Conservation (phyloP, 1,140 invertebrate genomes). For the Battus philenor region DNA sequence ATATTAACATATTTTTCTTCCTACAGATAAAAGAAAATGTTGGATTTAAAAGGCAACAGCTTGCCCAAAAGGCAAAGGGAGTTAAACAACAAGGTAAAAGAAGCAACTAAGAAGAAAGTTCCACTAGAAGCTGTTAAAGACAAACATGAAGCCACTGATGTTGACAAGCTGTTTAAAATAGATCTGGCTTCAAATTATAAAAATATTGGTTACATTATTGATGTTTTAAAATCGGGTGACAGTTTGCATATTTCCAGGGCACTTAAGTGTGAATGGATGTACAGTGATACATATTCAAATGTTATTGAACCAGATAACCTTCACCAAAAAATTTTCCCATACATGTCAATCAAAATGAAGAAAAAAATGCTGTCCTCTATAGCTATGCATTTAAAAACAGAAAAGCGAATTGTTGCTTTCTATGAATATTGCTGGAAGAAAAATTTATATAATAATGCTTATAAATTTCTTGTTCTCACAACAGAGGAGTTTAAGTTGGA, state of each 20-base stretch:
- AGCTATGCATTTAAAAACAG: slow-evolving; percentile 25
- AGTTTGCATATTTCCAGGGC: slow-evolving; percentile 30
- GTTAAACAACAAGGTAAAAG: slow-evolving; percentile 27
- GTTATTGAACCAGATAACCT: slow-evolving; percentile 28
- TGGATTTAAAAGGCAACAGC: slow-evolving; percentile 22
- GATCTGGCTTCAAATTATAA: slow-evolving; percentile 31
- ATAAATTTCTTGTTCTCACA: slow-evolving; percentile 27
- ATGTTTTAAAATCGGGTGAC: slow-evolving; percentile 32
- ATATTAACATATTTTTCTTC: too few species aligned
- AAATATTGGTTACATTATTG: slow-evolving; percentile 32
- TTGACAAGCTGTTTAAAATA: slow-evolving; percentile 37
- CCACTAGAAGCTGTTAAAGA: slow-evolving; percentile 20
- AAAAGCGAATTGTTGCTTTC: slow-evolving; percentile 20
- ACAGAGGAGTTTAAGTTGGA: slow-evolving; percentile 25
- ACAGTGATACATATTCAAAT: slow-evolving; percentile 21
- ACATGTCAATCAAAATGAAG: slow-evolving; percentile 30
- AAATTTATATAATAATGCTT: slow-evolving; percentile 19
- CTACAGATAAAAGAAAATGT: slow-evolving; percentile 19
- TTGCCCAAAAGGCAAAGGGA: slow-evolving; percentile 27
- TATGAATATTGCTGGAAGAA: slow-evolving; percentile 26
- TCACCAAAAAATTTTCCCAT: slow-evolving; percentile 26
- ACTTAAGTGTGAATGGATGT: slow-evolving; percentile 32
- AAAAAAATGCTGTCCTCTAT: slow-evolving; percentile 24
- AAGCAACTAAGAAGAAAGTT: slow-evolving; percentile 21
- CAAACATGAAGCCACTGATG: slow-evolving; percentile 21